Percentiles rank a stretch among this genome's conserved stretches.
These are phyloP conservation scores for Drosophila tani DNA, from an alignment of 1,140 invertebrate genomes.

Conservation along the genomic window DNA sequence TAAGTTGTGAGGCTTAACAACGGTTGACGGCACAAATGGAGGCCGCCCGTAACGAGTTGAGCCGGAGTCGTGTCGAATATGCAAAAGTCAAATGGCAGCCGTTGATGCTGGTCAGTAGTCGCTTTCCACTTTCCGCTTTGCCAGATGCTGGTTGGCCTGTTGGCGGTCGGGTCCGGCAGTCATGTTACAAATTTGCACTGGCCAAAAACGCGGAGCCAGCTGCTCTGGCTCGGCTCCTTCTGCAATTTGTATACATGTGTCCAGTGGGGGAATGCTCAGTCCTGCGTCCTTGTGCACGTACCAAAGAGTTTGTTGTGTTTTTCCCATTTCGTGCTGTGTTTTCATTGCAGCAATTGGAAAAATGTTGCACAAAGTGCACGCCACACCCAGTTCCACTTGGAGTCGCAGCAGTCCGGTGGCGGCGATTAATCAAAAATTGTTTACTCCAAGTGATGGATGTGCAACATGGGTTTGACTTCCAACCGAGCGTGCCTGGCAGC, in stretches of 20 bases:
- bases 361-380: constrained; percentile 71
- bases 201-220: constrained; percentile 45
- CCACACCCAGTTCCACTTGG: constrained; percentile 37
- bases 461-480: constrained; percentile 79
- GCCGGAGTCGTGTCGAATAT: constrained; percentile 75
- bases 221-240: constrained; percentile 54
- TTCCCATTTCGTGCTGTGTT: constrained; percentile 17
- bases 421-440: constrained; percentile 83
- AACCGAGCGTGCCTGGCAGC: constrained; percentile 54
- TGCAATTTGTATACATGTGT: constrained; percentile 75
- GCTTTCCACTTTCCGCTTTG: constrained; percentile 7
- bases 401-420: constrained; percentile 39
- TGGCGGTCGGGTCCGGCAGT: constrained; percentile 58
- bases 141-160: constrained; percentile 38
- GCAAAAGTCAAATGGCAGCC: constrained; percentile 77
- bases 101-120: constrained; percentile 25
- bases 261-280: neutral
- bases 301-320: constrained; percentile 53
- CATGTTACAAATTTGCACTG: constrained; percentile 73
- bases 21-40: constrained; percentile 77
- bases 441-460: constrained; percentile 82
- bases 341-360: constrained; percentile 70
- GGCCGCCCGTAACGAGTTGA: constrained; percentile 18
- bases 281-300: constrained; percentile 47
- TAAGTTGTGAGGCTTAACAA: constrained; percentile 79